Evolutionary conservation across 1,140 invertebrate genomes (phyloP), one percentile per base, ranked within the genome.

Genomic region (Zaprionus vittiger): DNA sequence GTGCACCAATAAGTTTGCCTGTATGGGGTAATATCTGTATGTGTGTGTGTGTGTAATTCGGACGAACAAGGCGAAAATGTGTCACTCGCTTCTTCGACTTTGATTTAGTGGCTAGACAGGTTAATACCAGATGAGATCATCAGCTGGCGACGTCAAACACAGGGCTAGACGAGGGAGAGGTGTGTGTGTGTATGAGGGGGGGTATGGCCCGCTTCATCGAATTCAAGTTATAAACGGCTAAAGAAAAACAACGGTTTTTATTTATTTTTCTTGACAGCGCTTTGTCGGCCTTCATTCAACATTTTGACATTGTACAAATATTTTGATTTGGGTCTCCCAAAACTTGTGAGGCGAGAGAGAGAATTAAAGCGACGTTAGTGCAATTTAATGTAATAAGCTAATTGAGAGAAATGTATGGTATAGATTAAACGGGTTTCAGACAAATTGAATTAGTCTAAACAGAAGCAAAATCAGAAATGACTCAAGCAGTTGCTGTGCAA

Each of bases 71-170:
- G 60, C 55, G 74, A 84, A 89, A 90, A 85, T 90, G 85, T 90
- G 85, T 90, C 85, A 90, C 69, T 91, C 70, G 85, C 68, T 80
- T 90, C 86, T 90, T 90, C 75, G 82, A 74, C 85, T 90, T 90
- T 90, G 85, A 90, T 90, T 85, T 91, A 90, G 86, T 90, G 85
- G 85, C 85, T 85, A 90, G 85, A 91, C 85, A 90, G 85, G 85
- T 90, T 90, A 90, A 90, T 72, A 82, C 79, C 62, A 90, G 86
- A 91, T 90, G 85, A 90, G 86, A 91, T 90, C 85, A 90, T 85
- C 85, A 52, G 38, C 55, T 64, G 52, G 55, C 67, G 75, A 69
- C 41, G 70, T 65, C 38, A 68, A 34, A 41, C 57, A 17, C 47
- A 67, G 64, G 49, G 20, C n/a, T 34, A 26, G 76, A 61, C 38